Conservation (phyloP, 2,113 vertebrate species). For the Tragelaphus buxtoni region DNA sequence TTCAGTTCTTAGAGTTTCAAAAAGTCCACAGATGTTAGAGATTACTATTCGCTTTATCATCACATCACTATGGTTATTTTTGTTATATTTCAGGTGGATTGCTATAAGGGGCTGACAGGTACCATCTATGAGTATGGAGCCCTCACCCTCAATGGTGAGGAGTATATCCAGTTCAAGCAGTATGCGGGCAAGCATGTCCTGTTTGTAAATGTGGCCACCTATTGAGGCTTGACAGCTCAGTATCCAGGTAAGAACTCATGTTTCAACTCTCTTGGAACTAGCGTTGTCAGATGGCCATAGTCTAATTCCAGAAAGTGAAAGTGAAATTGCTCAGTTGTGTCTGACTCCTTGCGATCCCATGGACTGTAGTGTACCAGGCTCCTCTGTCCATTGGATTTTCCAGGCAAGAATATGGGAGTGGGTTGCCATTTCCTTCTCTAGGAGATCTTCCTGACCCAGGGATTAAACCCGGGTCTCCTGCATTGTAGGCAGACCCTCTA, state of each 20-base stretch:
- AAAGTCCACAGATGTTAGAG: not conserved
- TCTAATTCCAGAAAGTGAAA: not conserved
- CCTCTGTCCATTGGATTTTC: not conserved
- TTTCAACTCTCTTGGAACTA: not conserved
- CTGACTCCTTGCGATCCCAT: not conserved
- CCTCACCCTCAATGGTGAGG: constrained; percentile 80
- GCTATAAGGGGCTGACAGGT: constrained; percentile 76
- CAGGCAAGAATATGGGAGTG: not conserved
- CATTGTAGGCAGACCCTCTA: not conserved
- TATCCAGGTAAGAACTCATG: constrained; percentile 86
- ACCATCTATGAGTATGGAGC: constrained; percentile 87
- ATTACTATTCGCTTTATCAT: not conserved
- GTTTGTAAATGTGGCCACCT: constrained; percentile 93
- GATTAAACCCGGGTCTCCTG: not conserved
- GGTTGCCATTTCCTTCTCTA: not conserved
- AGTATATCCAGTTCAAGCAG: constrained; percentile 81
- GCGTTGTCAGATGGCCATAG: not conserved
- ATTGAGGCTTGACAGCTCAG: constrained; percentile 90
- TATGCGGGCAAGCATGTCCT: constrained; percentile 87
- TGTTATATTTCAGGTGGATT: constrained; percentile 77
- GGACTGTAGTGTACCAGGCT: not conserved
- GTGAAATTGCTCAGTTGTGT: not conserved
- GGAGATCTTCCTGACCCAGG: not conserved
- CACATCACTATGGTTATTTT: not conserved
- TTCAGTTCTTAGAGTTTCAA: not conserved